These are phyloP conservation scores for Patella vulgata DNA, from an alignment of 1,140 invertebrate genomes.

Conservation along the genomic window DNA sequence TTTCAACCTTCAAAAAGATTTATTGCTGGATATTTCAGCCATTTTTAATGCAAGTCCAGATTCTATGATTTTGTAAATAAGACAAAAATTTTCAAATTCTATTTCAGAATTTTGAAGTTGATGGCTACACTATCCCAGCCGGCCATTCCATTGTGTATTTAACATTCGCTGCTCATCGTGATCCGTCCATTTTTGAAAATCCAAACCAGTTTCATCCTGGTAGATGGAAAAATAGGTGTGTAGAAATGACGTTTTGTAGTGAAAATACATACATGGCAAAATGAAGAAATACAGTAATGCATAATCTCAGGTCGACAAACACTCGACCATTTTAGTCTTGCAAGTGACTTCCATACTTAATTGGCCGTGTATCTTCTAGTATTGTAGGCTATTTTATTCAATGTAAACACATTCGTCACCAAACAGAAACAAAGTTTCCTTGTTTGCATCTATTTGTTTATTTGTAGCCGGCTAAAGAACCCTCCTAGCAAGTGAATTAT, in stretches of 20 bases:
- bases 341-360: too few relatives aligned
- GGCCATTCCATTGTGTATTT: slow-evolving; percentile 47
- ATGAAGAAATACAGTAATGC: neutral
- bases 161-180: slow-evolving; percentile 44
- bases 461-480: too few relatives aligned
- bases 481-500: too few relatives aligned
- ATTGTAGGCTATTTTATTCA: neutral
- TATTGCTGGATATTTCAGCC: neutral
- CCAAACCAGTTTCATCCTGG: slow-evolving; percentile 43
- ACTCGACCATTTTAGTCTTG: neutral
- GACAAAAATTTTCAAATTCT: neutral
- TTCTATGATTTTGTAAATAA: too few relatives aligned
- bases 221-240: slow-evolving; percentile 41
- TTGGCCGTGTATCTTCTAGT: neutral
- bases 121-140: slow-evolving; percentile 40
- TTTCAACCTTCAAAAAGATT: too few relatives aligned
- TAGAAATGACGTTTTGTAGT: neutral
- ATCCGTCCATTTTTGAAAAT: slow-evolving; percentile 40
- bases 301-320: neutral
- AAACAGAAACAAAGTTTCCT: too few relatives aligned
- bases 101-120: slow-evolving; percentile 34
- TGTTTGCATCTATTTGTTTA: too few relatives aligned
- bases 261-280: neutral
- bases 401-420: neutral
- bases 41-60: neutral